Evolutionary conservation across 2,888 invertebrate species (phyloP).

Genomic region (Apotomis betuletana): DNA sequence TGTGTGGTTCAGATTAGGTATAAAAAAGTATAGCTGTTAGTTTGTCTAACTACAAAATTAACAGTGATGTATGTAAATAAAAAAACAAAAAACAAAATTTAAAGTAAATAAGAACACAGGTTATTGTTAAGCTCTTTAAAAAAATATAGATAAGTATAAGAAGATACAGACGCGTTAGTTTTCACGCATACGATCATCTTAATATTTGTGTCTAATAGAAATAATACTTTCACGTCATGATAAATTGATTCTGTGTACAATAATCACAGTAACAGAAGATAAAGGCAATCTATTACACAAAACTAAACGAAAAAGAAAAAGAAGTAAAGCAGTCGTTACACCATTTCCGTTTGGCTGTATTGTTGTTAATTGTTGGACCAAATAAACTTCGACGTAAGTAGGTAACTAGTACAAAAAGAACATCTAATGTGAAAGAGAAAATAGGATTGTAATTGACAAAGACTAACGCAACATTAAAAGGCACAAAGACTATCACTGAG

Average conservation of each 20-base stretch:
- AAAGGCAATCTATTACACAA: conserved; percentile 5
- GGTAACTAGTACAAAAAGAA: conserved; percentile 36
- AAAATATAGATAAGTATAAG: neutral
- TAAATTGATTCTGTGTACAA: neutral
- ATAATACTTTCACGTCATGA: neutral
- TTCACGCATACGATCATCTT: neutral
- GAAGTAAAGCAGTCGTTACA: conserved; percentile 37
- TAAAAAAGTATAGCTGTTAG: neutral
- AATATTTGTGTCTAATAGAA: neutral
- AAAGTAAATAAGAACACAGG: neutral
- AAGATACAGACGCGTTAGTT: neutral
- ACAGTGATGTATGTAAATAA: too few species aligned
- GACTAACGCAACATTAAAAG: conserved; percentile 31
- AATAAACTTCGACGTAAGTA: conserved; percentile 40
- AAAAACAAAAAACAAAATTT: neutral
- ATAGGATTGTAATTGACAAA: conserved; percentile 34
- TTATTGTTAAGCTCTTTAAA: neutral
- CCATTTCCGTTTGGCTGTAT: conserved; percentile 29
- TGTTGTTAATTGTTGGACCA: conserved; percentile 39
- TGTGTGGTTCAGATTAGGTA: neutral
- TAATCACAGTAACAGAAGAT: conserved; percentile 10
- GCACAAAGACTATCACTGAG: conserved; percentile 26
- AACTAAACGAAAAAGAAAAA: conserved; percentile 25
- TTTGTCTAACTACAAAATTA: neutral
- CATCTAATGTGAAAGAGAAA: conserved; percentile 25